Percentiles rank a stretch among this genome's conserved stretches.
phyloP scores from a whole-genome alignment of 2,113 vertebrate genomes.

The Sphyrna mokarran region DNA sequence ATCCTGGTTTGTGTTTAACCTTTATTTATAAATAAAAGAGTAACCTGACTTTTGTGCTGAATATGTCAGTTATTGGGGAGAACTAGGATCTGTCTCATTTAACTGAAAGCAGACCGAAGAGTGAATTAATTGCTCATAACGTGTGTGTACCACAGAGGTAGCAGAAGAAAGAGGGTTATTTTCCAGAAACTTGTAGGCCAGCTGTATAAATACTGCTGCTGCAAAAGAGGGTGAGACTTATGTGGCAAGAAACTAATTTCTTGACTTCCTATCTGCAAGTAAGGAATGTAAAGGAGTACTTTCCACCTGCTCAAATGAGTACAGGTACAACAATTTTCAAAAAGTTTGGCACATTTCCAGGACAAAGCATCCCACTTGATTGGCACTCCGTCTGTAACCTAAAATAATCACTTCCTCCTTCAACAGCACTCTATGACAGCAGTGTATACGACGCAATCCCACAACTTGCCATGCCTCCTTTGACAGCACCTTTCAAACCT shows the following conservation, averaged over 20 bases:
- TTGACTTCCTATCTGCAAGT: too few relatives aligned
- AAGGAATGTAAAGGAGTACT: too few relatives aligned
- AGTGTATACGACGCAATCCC: background rate
- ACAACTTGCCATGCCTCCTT: background rate
- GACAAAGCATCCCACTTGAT: background rate
- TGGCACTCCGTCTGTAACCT: background rate
- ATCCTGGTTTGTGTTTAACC: background rate
- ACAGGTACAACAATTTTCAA: too few relatives aligned
- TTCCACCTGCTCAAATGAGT: too few relatives aligned
- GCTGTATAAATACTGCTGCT: too few relatives aligned
- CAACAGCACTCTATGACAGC: background rate
- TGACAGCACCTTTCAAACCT: background rate
- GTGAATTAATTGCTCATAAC: slow-evolving; percentile 54
- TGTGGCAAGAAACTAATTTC: too few relatives aligned
- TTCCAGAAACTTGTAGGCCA: too few relatives aligned
- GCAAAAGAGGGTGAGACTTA: too few relatives aligned
- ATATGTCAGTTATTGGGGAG: slow-evolving; percentile 57
- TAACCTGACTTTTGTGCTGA: background rate
- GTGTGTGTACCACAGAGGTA: slow-evolving; percentile 51
- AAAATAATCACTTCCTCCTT: background rate
- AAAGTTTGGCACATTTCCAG: too few relatives aligned
- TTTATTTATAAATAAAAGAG: slow-evolving; percentile 5
- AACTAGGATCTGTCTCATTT: slow-evolving; percentile 46
- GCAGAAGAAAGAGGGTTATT: slow-evolving; percentile 51
- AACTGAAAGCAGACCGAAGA: slow-evolving; percentile 56